These are phyloP conservation scores for Neuroterus valhalla DNA, from an alignment of 1,140 invertebrate species.

Conservation along the genomic window DNA sequence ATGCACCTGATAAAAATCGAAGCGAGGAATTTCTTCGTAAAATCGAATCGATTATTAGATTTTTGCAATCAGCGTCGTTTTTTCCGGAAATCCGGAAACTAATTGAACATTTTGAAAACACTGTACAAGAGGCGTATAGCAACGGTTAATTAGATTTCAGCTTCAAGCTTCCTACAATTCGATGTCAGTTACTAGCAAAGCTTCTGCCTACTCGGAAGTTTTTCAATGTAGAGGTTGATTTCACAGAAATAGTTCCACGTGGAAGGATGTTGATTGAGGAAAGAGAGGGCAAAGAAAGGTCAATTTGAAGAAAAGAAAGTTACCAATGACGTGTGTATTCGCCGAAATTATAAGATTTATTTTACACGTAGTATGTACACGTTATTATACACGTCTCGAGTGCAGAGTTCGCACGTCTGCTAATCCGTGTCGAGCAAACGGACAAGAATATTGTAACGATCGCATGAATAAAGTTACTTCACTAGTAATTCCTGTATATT, in stretches of 20 bases:
- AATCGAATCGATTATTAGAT: neutral
- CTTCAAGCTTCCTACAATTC: slow-evolving; percentile 8
- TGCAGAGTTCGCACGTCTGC: slow-evolving; percentile 57
- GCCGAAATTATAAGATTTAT: slow-evolving; percentile 48
- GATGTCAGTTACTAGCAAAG: slow-evolving; percentile 18
- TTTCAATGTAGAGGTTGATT: slow-evolving; percentile 22
- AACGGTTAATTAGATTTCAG: slow-evolving; percentile 17
- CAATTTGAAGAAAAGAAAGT: slow-evolving; percentile 11
- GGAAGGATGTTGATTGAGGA: neutral
- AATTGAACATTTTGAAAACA: neutral
- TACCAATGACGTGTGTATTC: slow-evolving; percentile 26
- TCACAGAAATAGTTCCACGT: slow-evolving; percentile 3
- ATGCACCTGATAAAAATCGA: too few species aligned
- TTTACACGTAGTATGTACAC: slow-evolving; percentile 58
- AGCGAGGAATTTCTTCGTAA: neutral
- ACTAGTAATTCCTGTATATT: neutral
- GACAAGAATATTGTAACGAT: slow-evolving; percentile 63
- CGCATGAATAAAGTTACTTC: slow-evolving; percentile 68
- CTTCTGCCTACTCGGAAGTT: slow-evolving; percentile 23
- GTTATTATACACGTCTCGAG: slow-evolving; percentile 54
- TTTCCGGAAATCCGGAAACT: neutral
- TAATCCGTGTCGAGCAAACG: slow-evolving; percentile 58
- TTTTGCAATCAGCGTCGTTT: slow-evolving; percentile 2
- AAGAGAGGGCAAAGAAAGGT: neutral
- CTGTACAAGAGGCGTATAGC: neutral